Evolutionary conservation across 2,888 invertebrate species (phyloP).

Genomic region (Parnassius smintheus): DNA sequence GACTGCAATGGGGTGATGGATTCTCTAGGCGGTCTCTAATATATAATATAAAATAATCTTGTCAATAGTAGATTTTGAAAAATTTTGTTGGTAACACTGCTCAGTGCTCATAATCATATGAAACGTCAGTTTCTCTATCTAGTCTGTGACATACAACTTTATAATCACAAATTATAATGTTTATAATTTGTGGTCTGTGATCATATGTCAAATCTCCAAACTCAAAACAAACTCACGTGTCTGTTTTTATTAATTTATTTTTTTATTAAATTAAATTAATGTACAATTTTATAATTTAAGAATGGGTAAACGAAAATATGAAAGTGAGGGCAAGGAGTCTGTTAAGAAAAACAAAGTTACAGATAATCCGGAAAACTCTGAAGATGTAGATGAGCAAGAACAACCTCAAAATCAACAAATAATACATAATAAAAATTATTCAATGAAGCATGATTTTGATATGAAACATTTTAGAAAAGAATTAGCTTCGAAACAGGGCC

Average conservation of each 20-base stretch:
- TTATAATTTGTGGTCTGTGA: too few relatives aligned
- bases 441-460: slow-evolving; percentile 68
- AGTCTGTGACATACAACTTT: too few relatives aligned
- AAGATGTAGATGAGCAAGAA: slow-evolving; percentile 32
- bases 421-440: slow-evolving; percentile 32
- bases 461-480: slow-evolving; percentile 82
- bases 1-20: too few relatives aligned
- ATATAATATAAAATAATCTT: too few relatives aligned
- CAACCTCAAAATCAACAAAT: slow-evolving; percentile 53
- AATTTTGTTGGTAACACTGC: too few relatives aligned
- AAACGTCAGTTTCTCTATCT: too few relatives aligned
- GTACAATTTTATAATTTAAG: slow-evolving; percentile 27
- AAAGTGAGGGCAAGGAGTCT: slow-evolving; percentile 40
- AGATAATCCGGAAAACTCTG: slow-evolving; percentile 36
- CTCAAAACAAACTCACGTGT: slow-evolving; percentile 47
- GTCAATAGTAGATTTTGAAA: too few relatives aligned
- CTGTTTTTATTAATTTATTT: slow-evolving; percentile 3
- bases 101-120: too few relatives aligned
- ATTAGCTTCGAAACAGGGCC: slow-evolving; percentile 72
- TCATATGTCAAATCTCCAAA: too few relatives aligned
- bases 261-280: slow-evolving; percentile 4
- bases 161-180: too few relatives aligned
- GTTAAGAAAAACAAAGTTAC: slow-evolving; percentile 49
- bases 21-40: too few relatives aligned
- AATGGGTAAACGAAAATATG: slow-evolving; percentile 69